Conservation (phyloP, 2,113 vertebrate genomes). For the Cariama cristata region DNA sequence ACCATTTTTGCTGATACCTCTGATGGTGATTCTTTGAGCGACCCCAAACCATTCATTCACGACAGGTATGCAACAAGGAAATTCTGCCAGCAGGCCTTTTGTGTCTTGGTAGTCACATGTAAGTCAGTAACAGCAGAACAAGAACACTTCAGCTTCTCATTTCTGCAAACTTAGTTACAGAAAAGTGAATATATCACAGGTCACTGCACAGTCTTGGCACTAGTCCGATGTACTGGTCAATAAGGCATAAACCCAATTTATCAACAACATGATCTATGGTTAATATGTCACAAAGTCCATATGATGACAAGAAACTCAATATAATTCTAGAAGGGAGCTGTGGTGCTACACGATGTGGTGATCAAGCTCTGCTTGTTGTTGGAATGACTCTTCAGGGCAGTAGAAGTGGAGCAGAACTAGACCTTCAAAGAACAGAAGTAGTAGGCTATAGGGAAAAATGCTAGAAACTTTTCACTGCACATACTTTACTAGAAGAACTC, state of each 20-base stretch:
- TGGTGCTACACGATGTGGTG: not conserved
- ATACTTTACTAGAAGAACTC: not conserved
- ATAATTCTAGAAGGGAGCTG: not conserved
- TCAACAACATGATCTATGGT: not conserved
- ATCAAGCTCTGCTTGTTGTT: not conserved
- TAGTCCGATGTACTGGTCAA: not conserved
- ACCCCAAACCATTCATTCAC: no score
- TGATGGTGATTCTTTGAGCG: no score
- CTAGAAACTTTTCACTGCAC: not conserved
- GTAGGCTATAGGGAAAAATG: not conserved
- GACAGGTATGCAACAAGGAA: not conserved
- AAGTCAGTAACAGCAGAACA: not conserved
- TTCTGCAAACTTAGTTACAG: not conserved
- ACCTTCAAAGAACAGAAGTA: not conserved
- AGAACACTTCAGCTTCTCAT: not conserved
- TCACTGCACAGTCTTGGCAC: not conserved
- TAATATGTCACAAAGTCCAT: not conserved
- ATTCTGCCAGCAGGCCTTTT: not conserved
- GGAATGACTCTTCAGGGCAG: not conserved
- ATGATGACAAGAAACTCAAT: not conserved
- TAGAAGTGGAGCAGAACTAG: not conserved
- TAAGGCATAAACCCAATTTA: not conserved
- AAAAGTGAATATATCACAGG: not conserved
- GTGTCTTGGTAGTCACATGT: not conserved
- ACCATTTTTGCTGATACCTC: no score